phyloP scores from a whole-genome alignment of 2,797 vertebrate genomes.

The Anomalospiza imberbis region DNA sequence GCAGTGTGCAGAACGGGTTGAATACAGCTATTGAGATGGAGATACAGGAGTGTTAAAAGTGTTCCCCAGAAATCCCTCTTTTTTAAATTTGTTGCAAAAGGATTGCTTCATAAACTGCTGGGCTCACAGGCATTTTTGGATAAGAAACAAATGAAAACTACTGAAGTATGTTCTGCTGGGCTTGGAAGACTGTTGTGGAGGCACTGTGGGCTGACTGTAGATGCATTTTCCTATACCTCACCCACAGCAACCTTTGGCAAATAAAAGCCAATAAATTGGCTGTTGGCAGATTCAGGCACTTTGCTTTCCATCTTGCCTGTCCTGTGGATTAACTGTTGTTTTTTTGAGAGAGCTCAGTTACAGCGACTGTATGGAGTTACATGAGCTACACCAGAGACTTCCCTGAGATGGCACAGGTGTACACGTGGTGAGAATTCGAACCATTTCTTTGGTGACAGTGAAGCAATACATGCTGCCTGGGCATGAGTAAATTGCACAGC shows the following conservation, averaged over 20 bases:
- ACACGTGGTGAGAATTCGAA: not conserved
- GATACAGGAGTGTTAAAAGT: not conserved
- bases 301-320: not conserved
- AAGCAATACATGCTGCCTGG: not conserved
- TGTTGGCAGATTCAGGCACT: not conserved
- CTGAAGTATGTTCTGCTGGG: slow-evolving; percentile 7
- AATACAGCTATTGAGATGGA: slow-evolving; percentile 38
- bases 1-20: slow-evolving; percentile 3
- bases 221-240: not conserved
- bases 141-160: slow-evolving; percentile 8
- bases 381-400: not conserved
- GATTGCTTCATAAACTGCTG: not conserved
- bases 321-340: not conserved
- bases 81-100: not conserved
- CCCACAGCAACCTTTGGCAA: not conserved
- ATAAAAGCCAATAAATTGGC: not conserved
- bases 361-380: not conserved
- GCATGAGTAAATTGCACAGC: not conserved
- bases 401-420: not conserved
- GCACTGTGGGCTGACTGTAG: not conserved
- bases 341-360: not conserved
- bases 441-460: not conserved
- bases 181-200: slow-evolving; percentile 18
- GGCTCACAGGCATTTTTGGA: slow-evolving; percentile 5
- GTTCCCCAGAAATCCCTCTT: not conserved